Evolutionary conservation across 2,113 vertebrate genomes (phyloP), one percentile per base, ranked within the genome.

Genomic region (Puntigrus tetrazona): DNA sequence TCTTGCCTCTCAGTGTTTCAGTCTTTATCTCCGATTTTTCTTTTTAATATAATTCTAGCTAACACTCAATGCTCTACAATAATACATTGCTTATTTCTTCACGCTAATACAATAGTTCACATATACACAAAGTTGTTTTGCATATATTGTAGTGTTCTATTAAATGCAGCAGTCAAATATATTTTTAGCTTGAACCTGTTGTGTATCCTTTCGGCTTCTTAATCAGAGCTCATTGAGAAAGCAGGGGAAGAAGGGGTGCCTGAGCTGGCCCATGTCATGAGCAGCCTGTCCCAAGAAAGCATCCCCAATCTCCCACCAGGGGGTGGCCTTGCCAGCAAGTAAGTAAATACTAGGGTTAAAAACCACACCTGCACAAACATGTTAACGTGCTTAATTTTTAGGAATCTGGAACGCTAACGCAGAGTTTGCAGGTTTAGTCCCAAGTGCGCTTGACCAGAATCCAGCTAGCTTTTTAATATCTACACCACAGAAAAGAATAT

Each of bases 261-360:
- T 81, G 98, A 99, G 91, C 94, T 99, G 91, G 95, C 96, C 87
- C 96, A 97, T 38, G 96, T 99, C 91, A 96, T 99, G 95, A 96
- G 97, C 91, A 96, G 95, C 93, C 94, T 99, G 90, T 96, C 96
- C 88, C 94, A 96, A 65, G 97, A 98, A 93, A 97, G 93, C 89
- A 96, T 96, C 91, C 96, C 97, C 85, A 94, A 97, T 91, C 94
- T 99, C 87, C 98, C 98, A 90, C 97, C 98, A 90, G 98, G 98
- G 91, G 98, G 98, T 91, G 98, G 97, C 89, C 96, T 99, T 87
- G 96, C 96, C 92, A 97, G 97, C 96, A 99, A 99, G 98, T 99
- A 94, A 92, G 92, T 69, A 69, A 70, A 69, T 36, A 34, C 7
- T 11, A 81, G 1, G 5, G 16, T 67, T 29, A 22, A 25, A 74